Evolutionary conservation across 2,888 invertebrate species (phyloP).

Genomic region (Timema podura): DNA sequence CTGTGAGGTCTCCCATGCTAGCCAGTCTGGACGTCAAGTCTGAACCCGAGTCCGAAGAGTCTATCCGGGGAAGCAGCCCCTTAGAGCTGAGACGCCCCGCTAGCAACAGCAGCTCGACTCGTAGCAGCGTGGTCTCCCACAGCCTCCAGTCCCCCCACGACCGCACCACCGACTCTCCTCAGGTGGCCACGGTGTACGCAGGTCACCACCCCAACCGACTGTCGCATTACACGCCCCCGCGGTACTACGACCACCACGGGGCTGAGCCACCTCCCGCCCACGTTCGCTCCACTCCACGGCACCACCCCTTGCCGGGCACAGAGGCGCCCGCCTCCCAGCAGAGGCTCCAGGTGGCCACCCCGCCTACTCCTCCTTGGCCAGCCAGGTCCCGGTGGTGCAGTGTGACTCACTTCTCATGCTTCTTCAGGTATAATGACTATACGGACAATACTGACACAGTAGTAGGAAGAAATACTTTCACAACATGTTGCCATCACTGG

Average conservation of each 20-base stretch:
- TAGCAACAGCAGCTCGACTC: conserved; percentile 43
- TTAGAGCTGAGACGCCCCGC: conserved; percentile 62
- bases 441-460: too few relatives aligned
- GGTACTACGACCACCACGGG: conserved; percentile 49
- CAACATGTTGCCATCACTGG: too few relatives aligned
- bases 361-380: conserved; percentile 63
- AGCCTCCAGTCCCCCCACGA: conserved; percentile 52
- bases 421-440: conserved; percentile 55
- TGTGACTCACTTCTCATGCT: conserved; percentile 78
- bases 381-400: conserved; percentile 70
- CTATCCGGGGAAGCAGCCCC: conserved; percentile 52
- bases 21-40: conserved; percentile 30
- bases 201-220: conserved; percentile 48
- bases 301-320: conserved; percentile 41
- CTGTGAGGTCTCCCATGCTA: conserved; percentile 30
- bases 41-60: conserved; percentile 39
- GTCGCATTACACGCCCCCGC: conserved; percentile 44
- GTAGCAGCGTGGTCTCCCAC: conserved; percentile 37
- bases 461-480: too few relatives aligned
- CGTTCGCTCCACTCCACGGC: conserved; percentile 39
- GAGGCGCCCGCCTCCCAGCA: conserved; percentile 33
- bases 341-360: conserved; percentile 51
- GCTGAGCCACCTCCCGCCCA: conserved; percentile 59
- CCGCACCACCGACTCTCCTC: conserved; percentile 64
- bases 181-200: conserved; percentile 64